A percentile compares a stretch with the other conserved stretches of the same genome.
These are phyloP conservation scores for Pygoscelis antarcticus DNA, from an alignment of 2,113 vertebrate genomes.

Conservation along the genomic window DNA sequence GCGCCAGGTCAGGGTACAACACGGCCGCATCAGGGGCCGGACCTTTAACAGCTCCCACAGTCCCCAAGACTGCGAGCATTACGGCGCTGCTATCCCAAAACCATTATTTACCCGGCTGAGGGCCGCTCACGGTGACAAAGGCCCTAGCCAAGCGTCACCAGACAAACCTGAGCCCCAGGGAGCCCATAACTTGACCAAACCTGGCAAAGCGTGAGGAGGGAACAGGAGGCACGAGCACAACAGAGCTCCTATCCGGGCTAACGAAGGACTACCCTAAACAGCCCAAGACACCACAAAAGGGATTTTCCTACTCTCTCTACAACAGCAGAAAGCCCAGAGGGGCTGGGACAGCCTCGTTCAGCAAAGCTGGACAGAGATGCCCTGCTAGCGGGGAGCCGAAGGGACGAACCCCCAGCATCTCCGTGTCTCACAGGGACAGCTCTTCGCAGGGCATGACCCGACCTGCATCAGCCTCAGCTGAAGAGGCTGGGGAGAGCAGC, in stretches of 20 bases:
- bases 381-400: not conserved
- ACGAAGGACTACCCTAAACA: not conserved
- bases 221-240: not conserved
- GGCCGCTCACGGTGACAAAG: not conserved
- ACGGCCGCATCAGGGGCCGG: accelerated
- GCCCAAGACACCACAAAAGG: not conserved
- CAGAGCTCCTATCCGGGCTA: not conserved
- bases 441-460: not conserved
- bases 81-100: not conserved
- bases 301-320: not conserved
- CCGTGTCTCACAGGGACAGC: not conserved
- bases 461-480: not conserved
- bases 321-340: not conserved
- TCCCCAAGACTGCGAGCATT: accelerated
- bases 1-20: not conserved
- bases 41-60: not conserved
- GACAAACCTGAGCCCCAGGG: not conserved
- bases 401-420: not conserved
- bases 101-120: not conserved
- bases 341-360: not conserved
- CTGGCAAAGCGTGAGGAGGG: not conserved
- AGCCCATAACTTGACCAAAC: not conserved
- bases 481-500: not conserved
- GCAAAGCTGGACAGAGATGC: not conserved
- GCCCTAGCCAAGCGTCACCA: not conserved